Evolutionary conservation across 2,113 vertebrate species (phyloP).

Genomic region (Otolemur garnettii): DNA sequence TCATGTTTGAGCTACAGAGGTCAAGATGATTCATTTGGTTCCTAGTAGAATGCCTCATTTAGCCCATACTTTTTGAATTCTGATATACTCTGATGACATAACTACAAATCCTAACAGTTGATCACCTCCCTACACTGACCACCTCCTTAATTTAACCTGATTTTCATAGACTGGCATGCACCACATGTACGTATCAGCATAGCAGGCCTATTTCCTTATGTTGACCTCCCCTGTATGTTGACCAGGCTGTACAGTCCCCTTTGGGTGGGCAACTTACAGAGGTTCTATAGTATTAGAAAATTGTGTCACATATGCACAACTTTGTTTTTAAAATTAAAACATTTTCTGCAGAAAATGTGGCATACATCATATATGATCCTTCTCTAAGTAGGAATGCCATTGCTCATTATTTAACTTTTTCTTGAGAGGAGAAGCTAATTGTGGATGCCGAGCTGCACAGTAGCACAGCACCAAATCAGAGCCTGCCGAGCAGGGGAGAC

Average conservation of each 20-base stretch:
- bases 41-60: neutral
- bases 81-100: neutral
- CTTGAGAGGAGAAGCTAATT: neutral
- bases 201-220: no score
- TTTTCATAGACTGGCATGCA: no score
- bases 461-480: neutral
- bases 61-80: neutral
- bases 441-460: neutral
- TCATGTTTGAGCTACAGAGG: neutral
- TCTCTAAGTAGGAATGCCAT: neutral
- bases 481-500: rapidly evolving
- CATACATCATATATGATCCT: neutral
- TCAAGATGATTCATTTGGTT: neutral
- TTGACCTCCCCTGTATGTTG: no score
- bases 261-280: no score
- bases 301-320: neutral
- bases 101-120: neutral
- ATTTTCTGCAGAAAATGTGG: neutral
- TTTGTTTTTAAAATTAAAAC: neutral
- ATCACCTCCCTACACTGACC: no score
- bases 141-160: no score
- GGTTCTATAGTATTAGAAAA: neutral
- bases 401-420: no score
- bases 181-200: no score
- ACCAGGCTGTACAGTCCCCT: no score